These are phyloP conservation scores for Thymelicus sylvestris DNA, from an alignment of 2,888 invertebrate species.

Conservation along the genomic window DNA sequence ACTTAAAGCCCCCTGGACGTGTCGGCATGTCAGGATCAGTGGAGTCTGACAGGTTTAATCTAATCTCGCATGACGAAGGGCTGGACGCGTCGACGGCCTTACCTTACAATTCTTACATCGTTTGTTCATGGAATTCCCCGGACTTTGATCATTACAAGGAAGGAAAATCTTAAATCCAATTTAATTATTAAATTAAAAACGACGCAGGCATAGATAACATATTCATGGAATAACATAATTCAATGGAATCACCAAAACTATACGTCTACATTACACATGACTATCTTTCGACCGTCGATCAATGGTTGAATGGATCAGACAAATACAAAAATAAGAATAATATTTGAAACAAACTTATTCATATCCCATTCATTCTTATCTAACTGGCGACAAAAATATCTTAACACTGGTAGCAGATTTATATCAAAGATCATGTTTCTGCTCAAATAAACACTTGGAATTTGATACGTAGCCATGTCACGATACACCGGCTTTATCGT, in stretches of 20 bases:
- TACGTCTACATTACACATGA: no score
- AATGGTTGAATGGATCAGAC: no score
- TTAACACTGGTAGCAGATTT: slow-evolving; percentile 1
- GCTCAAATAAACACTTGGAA: slow-evolving; percentile 22
- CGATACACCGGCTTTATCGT: slow-evolving; percentile 3
- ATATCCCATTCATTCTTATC: background rate
- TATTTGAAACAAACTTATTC: no score
- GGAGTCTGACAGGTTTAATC: slow-evolving; percentile 10
- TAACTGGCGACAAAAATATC: background rate
- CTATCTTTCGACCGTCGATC: no score
- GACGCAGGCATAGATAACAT: no score
- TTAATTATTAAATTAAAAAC: no score
- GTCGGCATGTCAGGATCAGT: slow-evolving; percentile 1
- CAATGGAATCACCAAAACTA: no score
- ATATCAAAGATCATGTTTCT: slow-evolving; percentile 26
- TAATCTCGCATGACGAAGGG: slow-evolving; percentile 16
- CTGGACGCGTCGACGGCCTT: background rate
- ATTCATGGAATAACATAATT: no score
- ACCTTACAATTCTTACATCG: no score
- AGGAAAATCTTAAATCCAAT: background rate
- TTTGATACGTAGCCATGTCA: slow-evolving; percentile 4
- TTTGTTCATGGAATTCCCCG: slow-evolving; percentile 5
- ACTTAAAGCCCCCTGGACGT: background rate
- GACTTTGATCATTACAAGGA: background rate
- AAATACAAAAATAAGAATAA: no score